Base-by-base conservation (phyloP, 1,140 invertebrate genomes). In the Drosophila bipectinata region DNA sequence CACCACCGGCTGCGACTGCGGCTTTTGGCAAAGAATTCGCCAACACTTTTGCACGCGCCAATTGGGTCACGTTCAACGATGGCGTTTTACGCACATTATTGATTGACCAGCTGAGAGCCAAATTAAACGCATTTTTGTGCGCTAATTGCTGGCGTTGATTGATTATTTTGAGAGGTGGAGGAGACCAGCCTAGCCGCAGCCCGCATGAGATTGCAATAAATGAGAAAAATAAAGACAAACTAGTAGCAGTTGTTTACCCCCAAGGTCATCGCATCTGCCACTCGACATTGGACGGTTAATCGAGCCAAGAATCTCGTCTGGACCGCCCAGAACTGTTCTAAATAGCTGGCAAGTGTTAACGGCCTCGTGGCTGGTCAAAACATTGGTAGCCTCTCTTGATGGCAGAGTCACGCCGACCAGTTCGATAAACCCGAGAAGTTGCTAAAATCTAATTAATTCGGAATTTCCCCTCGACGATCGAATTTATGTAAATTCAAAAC, bases 231-330 rank as follows among this genome's bases (percentile, higher is more conserved):
- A 21, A 6, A 15, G 37, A 39, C 34, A 15, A 78, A 73, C 74
- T 78, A 37, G 45, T 58, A 59, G 69, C 34, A 15, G 32, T 44
- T 24, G 15, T 15, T 14, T 32, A 37, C 34, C 48, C 8, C 77
- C 79, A 82, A 82, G 80, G 79, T 60, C 79, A 51, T n/a, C 58
- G 47, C 69, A 69, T 82, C 74, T 78, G 74, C 62, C 72, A 74
- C 64, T 60, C 39, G 76, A 44, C 79, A 78, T 69, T 58, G 66
- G 39, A 2, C 39, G 49, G 60, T 56, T 28, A 55, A 49, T 49
- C 26, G 64, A 52, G 55, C 18, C 4, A 15, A 28, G 32, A 37
- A 21, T 37, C 34, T 44, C 14, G 41, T 44, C 41, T 14, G 9
- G n/a, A 44, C 41, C 62, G 44, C 64, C 41, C 21, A 49, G 37